Base-by-base conservation (phyloP, 2,113 vertebrate genomes). In the Labeo catla region DNA sequence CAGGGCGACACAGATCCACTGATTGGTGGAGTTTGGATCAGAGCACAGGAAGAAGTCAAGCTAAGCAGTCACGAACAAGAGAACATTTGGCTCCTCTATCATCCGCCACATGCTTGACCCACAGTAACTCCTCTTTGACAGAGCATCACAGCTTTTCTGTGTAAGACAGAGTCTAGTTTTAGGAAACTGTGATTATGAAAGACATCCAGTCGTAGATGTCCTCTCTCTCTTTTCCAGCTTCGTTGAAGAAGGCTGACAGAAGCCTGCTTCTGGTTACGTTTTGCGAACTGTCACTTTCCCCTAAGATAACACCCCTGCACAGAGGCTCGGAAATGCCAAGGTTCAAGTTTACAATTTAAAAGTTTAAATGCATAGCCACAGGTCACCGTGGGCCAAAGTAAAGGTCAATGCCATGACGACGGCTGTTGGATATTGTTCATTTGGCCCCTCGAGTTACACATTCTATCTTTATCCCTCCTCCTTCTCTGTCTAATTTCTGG, bases 311-410 rank as follows among this genome's bases (percentile, higher is more conserved):
- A 79, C 89, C 91, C 89, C 86, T 90, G 87, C 90, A 90, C 86
- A 82, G 89, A 92, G 91, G 87, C 89, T 43, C 90, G 91, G 86
- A 95, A 95, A 95, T 95, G 94, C 93, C 94, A 95, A 84, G 86
- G 93, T 93, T 95, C 94, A 92, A 90, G 91, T 93, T 94, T 91
- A 92, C 91, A 86, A 92, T 92, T 83, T 88, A 83, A 84, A 85
- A 89, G 88, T 87, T 88, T 87, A 87, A 91, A 89, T 77, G 92
- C 89, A 91, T 88, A 93, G 91, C 86, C 84, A 72, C 50, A 74
- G 93, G 93, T 93, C 93, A 95, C 92, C 88, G 76, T 90, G 90
- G 91, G 92, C 92, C 91, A 92, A 82, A 4, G 89, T 92, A 95
- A 94, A 94, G 94, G 93, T 94, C 92, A 74, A 74, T 84, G 21